Evolutionary conservation across 2,797 vertebrate species (phyloP), one percentile per base, ranked within the genome.

Genomic region (Champsocephalus esox): DNA sequence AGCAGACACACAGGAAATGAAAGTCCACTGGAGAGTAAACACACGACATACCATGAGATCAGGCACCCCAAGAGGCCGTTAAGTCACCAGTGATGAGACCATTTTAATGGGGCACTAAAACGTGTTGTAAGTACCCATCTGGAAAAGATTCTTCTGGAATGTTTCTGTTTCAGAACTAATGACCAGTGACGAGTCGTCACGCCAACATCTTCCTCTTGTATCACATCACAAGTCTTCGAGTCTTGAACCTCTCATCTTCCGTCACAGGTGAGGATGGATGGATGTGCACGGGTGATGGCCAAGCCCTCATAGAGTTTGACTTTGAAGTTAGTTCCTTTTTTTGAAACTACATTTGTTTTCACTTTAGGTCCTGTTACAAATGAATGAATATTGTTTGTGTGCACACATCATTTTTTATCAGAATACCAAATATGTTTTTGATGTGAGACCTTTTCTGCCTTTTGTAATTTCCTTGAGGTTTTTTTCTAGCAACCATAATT

Each of bases 1-100:
- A 76, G 79, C 82, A 89, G 85, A 90, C 88, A 88, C 79, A 86
- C 91, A 93, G 92, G 93, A 94, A 94, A 93, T 93, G 77, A 94
- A 92, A 77, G 67, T 80, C 86, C 84, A 81, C 75, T 52, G 71
- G 80, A 77, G 87, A 92, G 89, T 84, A 93, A 94, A 94, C 89
- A 93, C 94, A 92, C 86, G 93, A 81, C 91, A 93, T 89, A 92
- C 89, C 90, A 90, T 81, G 78, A 86, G 89, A 87, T 92, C 88
- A 89, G 89, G 86, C 79, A 88, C 85, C 87, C 87, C 64, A 9
- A 90, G 83, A 88, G 78, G 85, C 77, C 87, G 75, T 88, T 84
- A 90, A 89, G 86, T 81, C 88, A 79, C 84, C 73, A 88, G 80
- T 87, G 88, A 93, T 84, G 89, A 91, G 89, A 89, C 78, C 28